Conservation (phyloP, 2,888 invertebrate species). For the Cheilosia urbana region DNA sequence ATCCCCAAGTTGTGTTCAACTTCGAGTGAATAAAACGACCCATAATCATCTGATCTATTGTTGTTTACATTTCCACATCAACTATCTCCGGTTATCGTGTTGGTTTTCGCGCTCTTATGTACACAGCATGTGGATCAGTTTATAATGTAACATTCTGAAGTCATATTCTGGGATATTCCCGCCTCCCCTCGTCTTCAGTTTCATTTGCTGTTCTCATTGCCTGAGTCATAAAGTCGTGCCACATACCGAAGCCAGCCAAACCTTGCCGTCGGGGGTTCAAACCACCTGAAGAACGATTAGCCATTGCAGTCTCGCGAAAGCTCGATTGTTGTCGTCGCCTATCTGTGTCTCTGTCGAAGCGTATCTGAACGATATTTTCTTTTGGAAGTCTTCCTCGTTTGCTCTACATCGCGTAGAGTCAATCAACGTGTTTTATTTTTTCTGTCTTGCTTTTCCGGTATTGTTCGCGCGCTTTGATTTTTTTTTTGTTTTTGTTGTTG, state of each 20-base stretch:
- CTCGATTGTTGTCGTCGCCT: constrained; percentile 64
- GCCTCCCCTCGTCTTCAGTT: neutral
- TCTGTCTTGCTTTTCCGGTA: constrained; percentile 51
- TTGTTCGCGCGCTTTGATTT: constrained; percentile 51
- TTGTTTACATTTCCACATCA: constrained; percentile 49
- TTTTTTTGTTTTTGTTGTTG: constrained; percentile 7
- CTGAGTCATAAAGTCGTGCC: constrained; percentile 44
- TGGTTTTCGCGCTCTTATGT: constrained; percentile 19
- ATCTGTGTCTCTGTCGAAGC: constrained; percentile 49
- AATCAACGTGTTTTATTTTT: constrained; percentile 33
- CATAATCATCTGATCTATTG: constrained; percentile 27
- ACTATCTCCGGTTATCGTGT: constrained; percentile 25
- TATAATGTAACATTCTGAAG: constrained; percentile 40
- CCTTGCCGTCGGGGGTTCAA: constrained; percentile 46
- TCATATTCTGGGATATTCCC: constrained; percentile 21
- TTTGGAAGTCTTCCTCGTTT: constrained; percentile 39
- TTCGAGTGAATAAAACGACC: too few relatives aligned
- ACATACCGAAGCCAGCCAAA: constrained; percentile 3
- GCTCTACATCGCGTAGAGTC: constrained; percentile 8
- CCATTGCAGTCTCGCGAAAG: constrained; percentile 64
- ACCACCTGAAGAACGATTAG: constrained; percentile 54
- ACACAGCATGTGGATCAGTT: constrained; percentile 10
- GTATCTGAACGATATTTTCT: constrained; percentile 24
- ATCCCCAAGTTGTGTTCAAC: too few relatives aligned
- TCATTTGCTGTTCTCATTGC: constrained; percentile 15